Percentiles rank a stretch among this genome's conserved stretches.
Conservation (phyloP, 2,888 invertebrate genomes). For the Eristalis pertinax region DNA sequence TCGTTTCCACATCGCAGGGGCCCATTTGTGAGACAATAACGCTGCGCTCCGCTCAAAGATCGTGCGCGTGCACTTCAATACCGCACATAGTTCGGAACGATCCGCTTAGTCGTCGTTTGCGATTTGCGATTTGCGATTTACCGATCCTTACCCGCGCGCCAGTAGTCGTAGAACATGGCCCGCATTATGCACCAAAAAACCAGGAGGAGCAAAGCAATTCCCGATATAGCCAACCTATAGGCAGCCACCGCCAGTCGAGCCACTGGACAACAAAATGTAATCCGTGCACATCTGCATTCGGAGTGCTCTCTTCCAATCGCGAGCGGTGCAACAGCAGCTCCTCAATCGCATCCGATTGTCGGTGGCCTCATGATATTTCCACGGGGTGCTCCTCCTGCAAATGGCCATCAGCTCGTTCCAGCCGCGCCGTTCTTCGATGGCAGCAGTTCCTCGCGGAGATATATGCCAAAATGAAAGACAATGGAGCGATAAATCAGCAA, state of each 20-base stretch:
- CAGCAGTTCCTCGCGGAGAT: conserved; percentile 58
- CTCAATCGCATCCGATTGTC: conserved; percentile 69
- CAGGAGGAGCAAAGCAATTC: conserved; percentile 69
- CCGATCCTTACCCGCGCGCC: neutral
- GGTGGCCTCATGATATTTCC: conserved; percentile 50
- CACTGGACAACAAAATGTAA: conserved; percentile 48
- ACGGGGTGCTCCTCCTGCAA: conserved; percentile 44
- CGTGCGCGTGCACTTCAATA: conserved; percentile 66
- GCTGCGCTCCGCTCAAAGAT: conserved; percentile 23
- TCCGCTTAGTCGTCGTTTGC: neutral
- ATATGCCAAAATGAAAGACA: conserved; percentile 75
- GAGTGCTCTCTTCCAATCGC: conserved; percentile 12
- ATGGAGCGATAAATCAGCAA: conserved; percentile 75
- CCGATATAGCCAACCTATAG: conserved; percentile 29
- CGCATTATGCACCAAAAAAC: conserved; percentile 66
- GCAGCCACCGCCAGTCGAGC: conserved; percentile 48
- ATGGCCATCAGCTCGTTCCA: conserved; percentile 17
- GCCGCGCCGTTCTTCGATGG: neutral
- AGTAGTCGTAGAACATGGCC: conserved; percentile 38
- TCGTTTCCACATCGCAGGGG: conserved; percentile 8
- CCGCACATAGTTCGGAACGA: conserved; percentile 48
- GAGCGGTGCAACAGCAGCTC: conserved; percentile 49
- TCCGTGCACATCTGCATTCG: conserved; percentile 1
- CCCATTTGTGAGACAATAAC: conserved; percentile 29
- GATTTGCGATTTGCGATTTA: neutral